Conservation (phyloP, 2,113 vertebrate species). For the Chloebia gouldiae region DNA sequence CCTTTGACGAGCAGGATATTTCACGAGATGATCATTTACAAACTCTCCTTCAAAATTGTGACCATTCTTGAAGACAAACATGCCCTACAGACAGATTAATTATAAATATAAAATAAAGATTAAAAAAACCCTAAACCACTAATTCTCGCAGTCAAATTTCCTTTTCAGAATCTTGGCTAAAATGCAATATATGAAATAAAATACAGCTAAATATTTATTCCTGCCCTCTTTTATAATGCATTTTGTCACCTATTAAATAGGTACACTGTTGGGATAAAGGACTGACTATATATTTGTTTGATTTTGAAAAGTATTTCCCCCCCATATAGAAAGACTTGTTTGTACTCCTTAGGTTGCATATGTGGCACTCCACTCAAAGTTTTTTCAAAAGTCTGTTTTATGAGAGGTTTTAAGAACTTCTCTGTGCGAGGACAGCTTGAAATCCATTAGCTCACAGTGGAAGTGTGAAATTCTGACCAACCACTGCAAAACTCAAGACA, state of each 20-base stretch:
- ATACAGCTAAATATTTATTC: neutral
- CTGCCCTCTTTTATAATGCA: neutral
- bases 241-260: neutral
- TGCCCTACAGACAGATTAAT: constrained; percentile 72
- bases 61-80: constrained; percentile 78
- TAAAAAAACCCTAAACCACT: neutral
- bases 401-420: neutral
- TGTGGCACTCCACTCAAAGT: neutral
- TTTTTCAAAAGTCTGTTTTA: neutral
- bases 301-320: neutral
- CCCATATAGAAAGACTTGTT: neutral
- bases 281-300: neutral
- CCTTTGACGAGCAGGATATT: neutral
- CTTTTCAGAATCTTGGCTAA: neutral
- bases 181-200: neutral
- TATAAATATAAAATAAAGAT: neutral
- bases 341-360: neutral
- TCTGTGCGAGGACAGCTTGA: neutral
- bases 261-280: neutral
- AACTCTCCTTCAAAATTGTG: constrained; percentile 76
- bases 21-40: constrained; percentile 68
- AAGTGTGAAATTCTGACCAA: neutral
- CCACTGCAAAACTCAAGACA: neutral
- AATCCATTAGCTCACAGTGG: neutral
- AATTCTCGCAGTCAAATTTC: neutral